These are phyloP conservation scores for Rana temporaria DNA, from an alignment of 2,113 vertebrate species.

Conservation along the genomic window DNA sequence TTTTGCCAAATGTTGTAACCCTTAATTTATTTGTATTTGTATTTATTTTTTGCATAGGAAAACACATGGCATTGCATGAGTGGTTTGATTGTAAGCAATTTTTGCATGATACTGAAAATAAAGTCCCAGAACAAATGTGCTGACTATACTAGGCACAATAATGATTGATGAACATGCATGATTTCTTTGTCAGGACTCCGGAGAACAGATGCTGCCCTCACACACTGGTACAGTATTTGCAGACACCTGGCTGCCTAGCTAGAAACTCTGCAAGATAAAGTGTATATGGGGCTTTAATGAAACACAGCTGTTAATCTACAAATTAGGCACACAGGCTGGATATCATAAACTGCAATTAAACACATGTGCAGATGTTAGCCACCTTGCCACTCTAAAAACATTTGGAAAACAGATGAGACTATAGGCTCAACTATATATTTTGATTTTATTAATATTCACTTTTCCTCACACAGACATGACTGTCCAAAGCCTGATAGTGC, in stretches of 20 bases:
- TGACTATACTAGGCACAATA: slow-evolving; percentile 38
- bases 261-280: slow-evolving; percentile 29
- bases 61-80: neutral
- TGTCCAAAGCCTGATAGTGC: too few species aligned
- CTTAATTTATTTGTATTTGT: neutral
- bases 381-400: neutral
- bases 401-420: slow-evolving; percentile 1
- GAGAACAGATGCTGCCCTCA: slow-evolving; percentile 47
- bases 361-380: slow-evolving; percentile 32
- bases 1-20: neutral
- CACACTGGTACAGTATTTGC: slow-evolving; percentile 44
- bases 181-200: slow-evolving; percentile 32
- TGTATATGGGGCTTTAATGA: slow-evolving; percentile 26
- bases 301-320: slow-evolving; percentile 50
- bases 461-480: too few species aligned
- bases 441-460: too few species aligned
- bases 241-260: slow-evolving; percentile 51
- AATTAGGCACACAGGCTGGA: slow-evolving; percentile 32
- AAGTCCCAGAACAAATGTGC: slow-evolving; percentile 44
- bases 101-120: slow-evolving; percentile 44
- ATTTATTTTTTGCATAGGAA: neutral
- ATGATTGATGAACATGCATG: slow-evolving; percentile 52
- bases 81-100: slow-evolving; percentile 39
- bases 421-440: too few species aligned
- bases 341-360: slow-evolving; percentile 32